phyloP scores from a whole-genome alignment of 2,888 invertebrate species.

The Hirtodrosophila trivittata region DNA sequence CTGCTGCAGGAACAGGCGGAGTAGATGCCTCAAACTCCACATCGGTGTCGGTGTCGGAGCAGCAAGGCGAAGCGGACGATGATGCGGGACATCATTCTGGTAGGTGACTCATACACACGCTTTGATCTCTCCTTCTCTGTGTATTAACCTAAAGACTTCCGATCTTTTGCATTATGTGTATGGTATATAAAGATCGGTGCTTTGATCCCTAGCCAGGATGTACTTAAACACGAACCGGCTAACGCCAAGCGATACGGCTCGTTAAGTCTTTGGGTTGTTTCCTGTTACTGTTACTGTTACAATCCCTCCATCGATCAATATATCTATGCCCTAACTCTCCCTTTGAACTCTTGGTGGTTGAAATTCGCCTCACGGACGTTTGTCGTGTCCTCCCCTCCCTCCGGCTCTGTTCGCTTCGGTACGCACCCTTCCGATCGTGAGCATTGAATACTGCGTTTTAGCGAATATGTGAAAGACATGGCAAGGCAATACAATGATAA shows the following conservation, averaged over 20 bases:
- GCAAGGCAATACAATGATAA: conserved; percentile 47
- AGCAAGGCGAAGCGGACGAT: conserved; percentile 83
- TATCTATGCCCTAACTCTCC: neutral
- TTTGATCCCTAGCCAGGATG: neutral
- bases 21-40: conserved; percentile 30
- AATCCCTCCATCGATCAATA: conserved; percentile 31
- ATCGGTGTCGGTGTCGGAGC: conserved; percentile 40
- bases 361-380: conserved; percentile 39
- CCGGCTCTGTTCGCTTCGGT: neutral
- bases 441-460: conserved; percentile 14
- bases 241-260: conserved; percentile 23
- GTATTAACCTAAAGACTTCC: no score
- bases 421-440: conserved; percentile 14
- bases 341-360: conserved; percentile 33
- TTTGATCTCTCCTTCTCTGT: conserved; percentile 2
- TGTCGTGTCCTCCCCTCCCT: conserved; percentile 6
- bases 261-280: conserved; percentile 19
- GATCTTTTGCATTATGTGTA: no score
- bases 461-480: conserved; percentile 17
- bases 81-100: conserved; percentile 90
- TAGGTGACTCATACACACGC: conserved; percentile 82
- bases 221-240: conserved; percentile 24
- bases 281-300: conserved; percentile 46
- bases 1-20: neutral
- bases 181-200: neutral